A percentile compares a stretch with the other conserved stretches of the same genome.
phyloP scores from a whole-genome alignment of 1,140 invertebrate genomes.

The Stratiolaelaps scimitus region DNA sequence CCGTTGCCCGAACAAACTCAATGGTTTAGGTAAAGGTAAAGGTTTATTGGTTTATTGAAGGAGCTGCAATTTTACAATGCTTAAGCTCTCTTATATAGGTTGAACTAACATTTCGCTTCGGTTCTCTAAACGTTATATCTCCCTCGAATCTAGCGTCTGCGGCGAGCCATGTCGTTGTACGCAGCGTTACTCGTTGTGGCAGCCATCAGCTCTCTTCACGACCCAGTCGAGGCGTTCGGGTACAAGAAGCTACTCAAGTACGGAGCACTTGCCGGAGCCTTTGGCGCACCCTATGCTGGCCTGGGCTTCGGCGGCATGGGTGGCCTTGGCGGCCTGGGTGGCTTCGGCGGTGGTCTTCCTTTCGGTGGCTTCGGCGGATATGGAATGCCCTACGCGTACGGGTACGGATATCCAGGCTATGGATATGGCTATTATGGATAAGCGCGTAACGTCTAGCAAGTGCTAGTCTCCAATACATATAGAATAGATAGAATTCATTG shows the following conservation, averaged over 20 bases:
- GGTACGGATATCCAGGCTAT: neutral
- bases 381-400: neutral
- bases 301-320: neutral
- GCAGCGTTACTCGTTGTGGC: neutral
- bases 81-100: no score
- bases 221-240: neutral
- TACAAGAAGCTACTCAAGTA: conserved; percentile 17
- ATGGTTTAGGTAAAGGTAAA: no score
- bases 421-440: conserved; percentile 14
- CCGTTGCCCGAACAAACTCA: no score
- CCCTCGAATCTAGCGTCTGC: no score
- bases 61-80: no score
- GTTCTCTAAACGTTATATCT: no score
- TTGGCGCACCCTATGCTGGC: neutral
- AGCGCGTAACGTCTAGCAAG: neutral
- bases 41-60: no score
- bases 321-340: neutral
- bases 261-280: neutral
- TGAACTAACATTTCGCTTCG: no score
- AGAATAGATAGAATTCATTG: no score
- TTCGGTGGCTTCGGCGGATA: neutral
- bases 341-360: neutral
- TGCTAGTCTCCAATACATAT: no score
- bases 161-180: no score
- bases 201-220: neutral